Conservation (phyloP, 2,797 vertebrate genomes). For the Argyrosomus regius region DNA sequence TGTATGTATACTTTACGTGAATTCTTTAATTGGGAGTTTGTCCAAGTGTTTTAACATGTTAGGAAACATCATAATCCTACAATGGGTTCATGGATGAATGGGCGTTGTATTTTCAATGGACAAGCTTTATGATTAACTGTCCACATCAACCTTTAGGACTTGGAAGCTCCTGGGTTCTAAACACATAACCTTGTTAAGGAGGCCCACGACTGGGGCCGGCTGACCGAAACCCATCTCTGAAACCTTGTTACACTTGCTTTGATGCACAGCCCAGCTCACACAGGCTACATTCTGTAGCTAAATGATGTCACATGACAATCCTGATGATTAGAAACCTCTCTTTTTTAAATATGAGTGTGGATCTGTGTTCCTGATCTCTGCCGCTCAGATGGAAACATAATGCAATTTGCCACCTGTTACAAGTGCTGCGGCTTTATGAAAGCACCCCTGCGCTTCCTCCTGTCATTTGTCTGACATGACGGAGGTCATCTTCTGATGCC, state of each 20-base stretch:
- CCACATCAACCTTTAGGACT: conserved; percentile 78
- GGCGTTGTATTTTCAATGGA: conserved; percentile 63
- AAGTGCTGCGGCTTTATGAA: conserved; percentile 86
- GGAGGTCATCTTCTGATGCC: conserved; percentile 78
- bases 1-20: background rate
- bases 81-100: conserved; percentile 60
- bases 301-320: conserved; percentile 87
- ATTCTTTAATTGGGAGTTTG: conserved; percentile 41
- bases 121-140: conserved; percentile 78
- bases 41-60: conserved; percentile 48
- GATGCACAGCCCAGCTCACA: conserved; percentile 82
- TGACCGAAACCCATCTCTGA: conserved; percentile 83
- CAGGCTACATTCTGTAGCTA: conserved; percentile 81
- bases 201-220: conserved; percentile 76
- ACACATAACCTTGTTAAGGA: conserved; percentile 83
- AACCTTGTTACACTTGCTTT: conserved; percentile 85
- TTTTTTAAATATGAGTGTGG: conserved; percentile 83
- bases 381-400: conserved; percentile 83
- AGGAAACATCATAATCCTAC: conserved; percentile 54
- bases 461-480: conserved; percentile 82
- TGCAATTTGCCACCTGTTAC: conserved; percentile 87
- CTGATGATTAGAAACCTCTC: conserved; percentile 84
- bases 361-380: conserved; percentile 81
- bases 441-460: conserved; percentile 81
- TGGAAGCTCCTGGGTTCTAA: conserved; percentile 79